Base-by-base conservation (phyloP, 1,140 invertebrate genomes). In the Polypedilum vanderplanki region DNA sequence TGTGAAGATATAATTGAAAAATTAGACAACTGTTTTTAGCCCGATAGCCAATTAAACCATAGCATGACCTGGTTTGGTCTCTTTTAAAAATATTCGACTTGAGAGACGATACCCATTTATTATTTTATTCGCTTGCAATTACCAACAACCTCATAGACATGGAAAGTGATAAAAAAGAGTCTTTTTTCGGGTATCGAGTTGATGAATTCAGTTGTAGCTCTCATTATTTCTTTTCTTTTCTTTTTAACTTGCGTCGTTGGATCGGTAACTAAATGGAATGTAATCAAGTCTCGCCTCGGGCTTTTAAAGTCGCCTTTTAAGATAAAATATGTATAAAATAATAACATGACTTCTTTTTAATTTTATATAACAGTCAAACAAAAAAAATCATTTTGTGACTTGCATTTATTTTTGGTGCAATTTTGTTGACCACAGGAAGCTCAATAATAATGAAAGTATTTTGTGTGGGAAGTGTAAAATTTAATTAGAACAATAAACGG, bases 141-240 rank as follows among this genome's bases (percentile, higher is more conserved):
- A 57, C 41, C 9, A 8, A 15, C 15, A 57, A 12, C n/a, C n/a
- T 57, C 46, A 57, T 57, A 57, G 46, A 57, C 46, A 57, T 57
- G 46, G 46, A 57, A 57, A 57, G 46, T 57, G 46, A 57, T 57
- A 57, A 57, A 57, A 57, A 57, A 57, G 24, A 33, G 24, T 33
- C 24, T 33, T 33, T n/a, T 33, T 33, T 33, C 24, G 24, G 24
- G 24, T 33, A 33, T 33, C n/a, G 5, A 33, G 24, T 33, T 57
- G 46, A n/a, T 57, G 46, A 57, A 33, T 57, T 57, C n/a, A 57
- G 46, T 57, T 57, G 46, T 57, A n/a, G 46, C 46, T 57, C n/a
- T n/a, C 12, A 70, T 18, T 18, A 20, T 70, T 17, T 67, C 17
- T 67, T 67, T 67, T 2, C 17, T 67, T 70, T 70, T 12, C 0